Conservation (phyloP, 2,797 vertebrate species). For the Denticeps clupeoides region DNA sequence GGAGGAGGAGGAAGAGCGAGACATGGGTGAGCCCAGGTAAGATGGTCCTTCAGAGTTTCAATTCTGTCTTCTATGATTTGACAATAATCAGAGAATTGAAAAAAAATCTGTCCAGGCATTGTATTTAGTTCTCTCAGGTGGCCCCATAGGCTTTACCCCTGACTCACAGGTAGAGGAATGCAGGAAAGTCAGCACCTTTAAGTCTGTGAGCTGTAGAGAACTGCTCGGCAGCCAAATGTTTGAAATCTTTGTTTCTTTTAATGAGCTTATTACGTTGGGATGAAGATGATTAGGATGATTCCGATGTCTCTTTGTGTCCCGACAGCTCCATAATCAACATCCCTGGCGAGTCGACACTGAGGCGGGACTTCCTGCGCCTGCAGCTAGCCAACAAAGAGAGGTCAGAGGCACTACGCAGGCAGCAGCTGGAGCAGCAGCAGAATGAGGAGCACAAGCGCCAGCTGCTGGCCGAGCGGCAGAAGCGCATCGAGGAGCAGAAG, state of each 20-base stretch:
- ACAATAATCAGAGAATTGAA: too few species aligned
- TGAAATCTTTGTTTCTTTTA: too few species aligned
- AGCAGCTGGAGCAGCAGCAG: conserved; percentile 97
- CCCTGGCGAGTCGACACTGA: conserved; percentile 86
- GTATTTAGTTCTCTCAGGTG: too few species aligned
- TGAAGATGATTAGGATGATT: not conserved
- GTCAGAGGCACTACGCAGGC: conserved; percentile 83
- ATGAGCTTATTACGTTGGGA: too few species aligned
- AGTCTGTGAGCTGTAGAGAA: too few species aligned
- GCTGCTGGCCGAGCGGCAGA: conserved; percentile 89
- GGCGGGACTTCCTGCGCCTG: conserved; percentile 89
- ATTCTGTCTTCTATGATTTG: too few species aligned
- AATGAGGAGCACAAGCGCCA: conserved; percentile 96
- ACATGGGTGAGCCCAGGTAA: conserved; percentile 83
- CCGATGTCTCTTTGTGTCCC: conserved; percentile 4
- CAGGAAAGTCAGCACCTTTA: too few species aligned
- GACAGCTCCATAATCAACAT: conserved; percentile 92
- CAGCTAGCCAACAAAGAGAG: conserved; percentile 97
- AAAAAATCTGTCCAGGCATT: too few species aligned
- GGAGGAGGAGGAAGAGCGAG: conserved; percentile 90
- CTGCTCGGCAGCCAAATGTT: too few species aligned
- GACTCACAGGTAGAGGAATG: too few species aligned
- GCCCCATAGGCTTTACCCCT: too few species aligned
- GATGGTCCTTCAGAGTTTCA: not conserved
- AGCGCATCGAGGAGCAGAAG: conserved; percentile 96